A percentile compares a stretch with the other conserved stretches of the same genome.
phyloP scores from a whole-genome alignment of 2,888 invertebrate species.

The Netelia inedita region DNA sequence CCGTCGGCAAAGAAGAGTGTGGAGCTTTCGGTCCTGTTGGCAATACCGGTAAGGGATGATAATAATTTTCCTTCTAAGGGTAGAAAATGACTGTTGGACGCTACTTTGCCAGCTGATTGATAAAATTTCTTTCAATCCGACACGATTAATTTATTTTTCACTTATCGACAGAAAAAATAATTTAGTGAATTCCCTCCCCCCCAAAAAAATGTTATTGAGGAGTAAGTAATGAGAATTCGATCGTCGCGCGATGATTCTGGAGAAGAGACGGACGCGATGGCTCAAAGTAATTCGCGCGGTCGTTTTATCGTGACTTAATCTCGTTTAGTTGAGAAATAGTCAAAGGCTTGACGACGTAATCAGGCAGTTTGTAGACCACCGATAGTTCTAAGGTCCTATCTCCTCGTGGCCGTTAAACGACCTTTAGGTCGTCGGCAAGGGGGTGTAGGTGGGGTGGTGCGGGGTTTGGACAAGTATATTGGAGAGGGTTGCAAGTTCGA shows the following conservation, averaged over 20 bases:
- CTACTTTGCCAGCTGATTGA: neutral
- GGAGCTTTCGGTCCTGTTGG: conserved; percentile 22
- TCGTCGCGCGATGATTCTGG: too few relatives aligned
- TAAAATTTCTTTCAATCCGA: neutral
- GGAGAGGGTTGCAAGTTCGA: conserved; percentile 17
- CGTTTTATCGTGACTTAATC: conserved; percentile 28
- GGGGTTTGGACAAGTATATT: neutral
- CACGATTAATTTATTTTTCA: neutral
- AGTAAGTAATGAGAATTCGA: too few relatives aligned
- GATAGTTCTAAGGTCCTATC: neutral
- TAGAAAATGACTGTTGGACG: neutral
- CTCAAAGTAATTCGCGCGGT: conserved; percentile 23
- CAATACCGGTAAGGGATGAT: conserved; percentile 21
- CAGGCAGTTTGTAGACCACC: neutral
- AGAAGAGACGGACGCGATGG: neutral
- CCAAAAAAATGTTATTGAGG: too few relatives aligned
- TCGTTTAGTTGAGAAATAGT: conserved; percentile 4
- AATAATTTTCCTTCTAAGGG: neutral
- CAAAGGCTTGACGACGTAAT: conserved; percentile 18
- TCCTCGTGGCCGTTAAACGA: neutral
- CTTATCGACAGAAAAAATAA: too few relatives aligned
- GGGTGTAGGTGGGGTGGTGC: neutral
- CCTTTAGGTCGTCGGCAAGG: too few relatives aligned
- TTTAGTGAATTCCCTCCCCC: too few relatives aligned
- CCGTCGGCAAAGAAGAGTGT: neutral